A percentile compares a stretch with the other conserved stretches of the same genome.
phyloP scores from a whole-genome alignment of 2,888 invertebrate species.

The Philhelius pedissequus region DNA sequence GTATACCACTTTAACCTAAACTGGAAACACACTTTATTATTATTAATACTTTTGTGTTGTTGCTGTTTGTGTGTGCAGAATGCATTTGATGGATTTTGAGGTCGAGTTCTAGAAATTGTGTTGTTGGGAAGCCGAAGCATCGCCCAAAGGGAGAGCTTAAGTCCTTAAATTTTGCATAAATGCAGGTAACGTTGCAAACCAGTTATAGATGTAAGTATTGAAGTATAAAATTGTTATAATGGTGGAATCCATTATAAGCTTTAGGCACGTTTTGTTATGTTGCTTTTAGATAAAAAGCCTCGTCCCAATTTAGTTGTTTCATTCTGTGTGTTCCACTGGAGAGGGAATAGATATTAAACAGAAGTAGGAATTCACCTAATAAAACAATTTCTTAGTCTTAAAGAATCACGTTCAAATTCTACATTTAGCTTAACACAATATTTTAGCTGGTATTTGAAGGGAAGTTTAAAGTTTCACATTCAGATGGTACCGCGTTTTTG shows the following conservation, averaged over 20 bases:
- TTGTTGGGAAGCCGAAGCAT: conserved; percentile 10
- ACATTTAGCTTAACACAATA: not conserved
- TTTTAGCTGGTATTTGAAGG: no score
- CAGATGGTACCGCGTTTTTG: no score
- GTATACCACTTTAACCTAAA: conserved; percentile 27
- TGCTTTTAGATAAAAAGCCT: not conserved
- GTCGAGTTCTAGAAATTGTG: conserved; percentile 18
- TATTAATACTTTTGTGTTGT: not conserved
- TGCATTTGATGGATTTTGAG: conserved; percentile 56
- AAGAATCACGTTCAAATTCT: conserved; percentile 22
- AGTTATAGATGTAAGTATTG: not conserved
- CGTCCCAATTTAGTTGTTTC: not conserved
- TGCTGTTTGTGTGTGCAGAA: not conserved
- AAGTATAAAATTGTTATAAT: not conserved
- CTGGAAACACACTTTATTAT: conserved; percentile 50
- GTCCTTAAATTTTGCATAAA: conserved; percentile 5
- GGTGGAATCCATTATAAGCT: conserved; percentile 16
- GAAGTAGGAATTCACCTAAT: conserved; percentile 8
- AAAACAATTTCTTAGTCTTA: conserved; percentile 20
- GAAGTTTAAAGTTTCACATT: no score
- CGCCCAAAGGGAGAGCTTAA: conserved; percentile 23
- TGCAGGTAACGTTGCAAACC: not conserved
- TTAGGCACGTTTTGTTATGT: conserved; percentile 24
- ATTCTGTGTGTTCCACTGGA: not conserved
- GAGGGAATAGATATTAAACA: conserved; percentile 8